Base-by-base conservation (phyloP, 2,113 vertebrate species). In the Bufo gargarizans region DNA sequence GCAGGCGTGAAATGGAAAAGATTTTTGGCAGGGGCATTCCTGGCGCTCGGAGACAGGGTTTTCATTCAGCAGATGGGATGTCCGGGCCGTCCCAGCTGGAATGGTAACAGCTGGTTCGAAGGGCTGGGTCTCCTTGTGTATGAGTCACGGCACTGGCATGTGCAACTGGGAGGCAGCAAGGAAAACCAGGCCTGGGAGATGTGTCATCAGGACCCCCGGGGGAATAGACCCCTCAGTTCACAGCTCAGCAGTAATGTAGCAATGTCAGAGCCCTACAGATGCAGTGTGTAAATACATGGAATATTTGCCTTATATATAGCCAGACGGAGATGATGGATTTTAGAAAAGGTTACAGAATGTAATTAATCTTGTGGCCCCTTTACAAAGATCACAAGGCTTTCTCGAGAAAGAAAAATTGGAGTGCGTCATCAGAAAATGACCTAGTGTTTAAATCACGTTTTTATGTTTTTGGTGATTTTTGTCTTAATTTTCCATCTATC, bases 61-160 rank as follows among this genome's bases (percentile, higher is more conserved):
- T 80, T 77, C 80, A 88, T 69, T 77, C 43, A 83, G 82, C 87
- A 84, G 87, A 88, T 88, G 87, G 45, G 49, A 77, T 84, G 87
- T 67, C 71, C 76, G 81, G 82, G 49, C 45, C 63, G 59, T 8
- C 61, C 58, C 82, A 88, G 81, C 82, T 88, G 81, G 72, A 88
- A 78, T 67, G 43, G 59, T 78, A 88, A 88, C 87, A 88, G 87
- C 87, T 88, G 87, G 81, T 17, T 69, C 81, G 50, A 59, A 84
- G 87, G 87, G 87, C 82, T 84, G 87, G 81, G 87, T 65, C 80
- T 84, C 2, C 14, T 6, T 82, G 78, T 88, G 78, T 88, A 50
- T 88, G 87, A 88, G 49, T 88, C 87, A 88, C n/a, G 49, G 19
- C 59, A 77, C 71, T 69, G 87, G 87, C 82, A 88, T 88, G 49